Base-by-base conservation (phyloP, 2,113 vertebrate species). In the Rhabdornis inornatus region DNA sequence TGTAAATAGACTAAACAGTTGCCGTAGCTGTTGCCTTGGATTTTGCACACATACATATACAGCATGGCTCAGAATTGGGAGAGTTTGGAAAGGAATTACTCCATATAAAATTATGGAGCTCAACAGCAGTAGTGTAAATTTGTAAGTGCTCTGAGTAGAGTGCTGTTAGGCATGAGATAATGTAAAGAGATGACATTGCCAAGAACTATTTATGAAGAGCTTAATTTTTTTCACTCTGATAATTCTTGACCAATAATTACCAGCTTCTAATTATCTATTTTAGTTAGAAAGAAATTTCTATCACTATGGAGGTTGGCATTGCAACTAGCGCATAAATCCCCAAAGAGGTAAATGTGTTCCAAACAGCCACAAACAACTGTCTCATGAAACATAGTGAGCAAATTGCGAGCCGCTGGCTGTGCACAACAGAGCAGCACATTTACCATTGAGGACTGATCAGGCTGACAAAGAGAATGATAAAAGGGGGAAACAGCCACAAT, bases 221-320 rank as follows among this genome's bases (percentile, higher is more conserved):
- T 98, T 98, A 97, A 97, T 98, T 98, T 98, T 97, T 98, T 98
- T 98, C 97, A 98, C 97, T 98, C 98, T 98, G 98, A 98, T 98
- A 98, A 98, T 98, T 98, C 98, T 98, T 98, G 98, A 98, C 98
- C 97, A 98, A 98, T 98, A 98, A 98, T 98, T 98, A 97, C 97
- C 97, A 98, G 97, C 96, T 96, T 97, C 98, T 97, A 98, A 98
- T 98, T 97, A 98, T 97, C 98, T 98, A 97, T 98, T 98, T 98
- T 97, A 98, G 97, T 98, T 97, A 97, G 97, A 98, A 98, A 97
- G 98, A 97, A 98, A 98, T 98, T 97, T 98, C 92, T 87, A 97
- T 98, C 98, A 97, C 97, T 97, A 96, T 91, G 91, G 98, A 98
- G 97, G 97, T 97, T 98, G 98, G 97, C 98, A 98, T 97, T 98